Evolutionary conservation across 2,113 vertebrate species (phyloP), one percentile per base, ranked within the genome.

Genomic region (Callipepla californica): DNA sequence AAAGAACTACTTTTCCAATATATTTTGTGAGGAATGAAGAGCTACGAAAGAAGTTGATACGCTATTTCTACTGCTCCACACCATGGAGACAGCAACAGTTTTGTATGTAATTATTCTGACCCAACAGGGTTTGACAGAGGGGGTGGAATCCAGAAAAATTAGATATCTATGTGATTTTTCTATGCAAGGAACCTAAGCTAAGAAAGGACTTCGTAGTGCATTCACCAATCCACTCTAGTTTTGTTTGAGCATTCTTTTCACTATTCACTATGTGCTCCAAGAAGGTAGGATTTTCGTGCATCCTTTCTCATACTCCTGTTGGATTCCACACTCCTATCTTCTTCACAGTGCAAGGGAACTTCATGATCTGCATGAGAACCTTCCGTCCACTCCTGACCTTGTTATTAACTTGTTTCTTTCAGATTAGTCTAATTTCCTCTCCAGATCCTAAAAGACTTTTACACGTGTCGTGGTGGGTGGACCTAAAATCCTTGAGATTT

Each of bases 111-210:
- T 77, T 15, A 58, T 66, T 82, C 48, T 67, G 13, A 88, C 15
- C 7, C 21, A 65, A 30, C 22, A 66, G 40, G 26, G 13, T 26
- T 53, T 28, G 48, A 7, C 4, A 67, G 26, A 18, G 15, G 79
- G 69, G 32, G 63, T 63, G 10, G 78, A 89, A 84, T 14, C 21
- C 75, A 79, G 6, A 3, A 36, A 47, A 75, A 51, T 58, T 78
- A 69, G 40, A 40, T 19, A 77, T 1, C 18, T 10, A 12, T 0
- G 0, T 20, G 34, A 14, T 68, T 82, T 80, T 80, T 63, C 44
- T 40, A 36, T 22, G 44, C 3, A 2, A 3, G 30, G 25, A 63
- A 32, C 9, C 47, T n/a, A 48, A 75, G n/a, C 66, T 58, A 25
- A 13, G 20, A 17, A 66, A 68, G 28, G 13, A 57, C 18, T 48